A percentile compares a stretch with the other conserved stretches of the same genome.
Conservation (phyloP, 2,797 vertebrate species). For the Poecilia wingei region DNA sequence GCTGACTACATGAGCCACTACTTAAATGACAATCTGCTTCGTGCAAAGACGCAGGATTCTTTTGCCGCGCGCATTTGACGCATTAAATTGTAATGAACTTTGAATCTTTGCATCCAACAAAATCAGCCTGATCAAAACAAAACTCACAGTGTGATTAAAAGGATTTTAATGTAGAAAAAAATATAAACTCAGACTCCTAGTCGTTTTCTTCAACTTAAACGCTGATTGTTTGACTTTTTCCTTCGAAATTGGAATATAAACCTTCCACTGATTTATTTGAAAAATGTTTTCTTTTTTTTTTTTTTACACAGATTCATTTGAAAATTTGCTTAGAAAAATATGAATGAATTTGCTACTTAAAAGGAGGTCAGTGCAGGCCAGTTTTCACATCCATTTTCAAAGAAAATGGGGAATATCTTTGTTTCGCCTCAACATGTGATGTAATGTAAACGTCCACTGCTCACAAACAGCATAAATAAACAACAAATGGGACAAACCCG, state of each 20-base stretch:
- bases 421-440: slow-evolving; percentile 45
- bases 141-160: background rate
- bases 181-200: background rate
- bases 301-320: background rate
- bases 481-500: slow-evolving; percentile 49
- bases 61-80: background rate
- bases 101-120: background rate
- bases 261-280: background rate
- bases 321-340: background rate
- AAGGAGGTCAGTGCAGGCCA: slow-evolving; percentile 13
- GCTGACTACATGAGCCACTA: background rate
- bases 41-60: background rate
- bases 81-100: background rate
- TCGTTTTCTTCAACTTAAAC: background rate
- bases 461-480: slow-evolving; percentile 70
- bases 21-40: background rate
- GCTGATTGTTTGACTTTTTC: background rate
- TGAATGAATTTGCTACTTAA: background rate
- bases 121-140: background rate
- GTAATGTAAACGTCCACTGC: slow-evolving; percentile 67
- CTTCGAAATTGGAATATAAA: background rate
- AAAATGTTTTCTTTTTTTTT: background rate
- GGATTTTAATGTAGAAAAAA: background rate
- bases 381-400: slow-evolving; percentile 16
- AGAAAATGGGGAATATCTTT: slow-evolving; percentile 17